These are phyloP conservation scores for Harmothoe impar DNA, from an alignment of 2,888 invertebrate genomes.

Conservation along the genomic window DNA sequence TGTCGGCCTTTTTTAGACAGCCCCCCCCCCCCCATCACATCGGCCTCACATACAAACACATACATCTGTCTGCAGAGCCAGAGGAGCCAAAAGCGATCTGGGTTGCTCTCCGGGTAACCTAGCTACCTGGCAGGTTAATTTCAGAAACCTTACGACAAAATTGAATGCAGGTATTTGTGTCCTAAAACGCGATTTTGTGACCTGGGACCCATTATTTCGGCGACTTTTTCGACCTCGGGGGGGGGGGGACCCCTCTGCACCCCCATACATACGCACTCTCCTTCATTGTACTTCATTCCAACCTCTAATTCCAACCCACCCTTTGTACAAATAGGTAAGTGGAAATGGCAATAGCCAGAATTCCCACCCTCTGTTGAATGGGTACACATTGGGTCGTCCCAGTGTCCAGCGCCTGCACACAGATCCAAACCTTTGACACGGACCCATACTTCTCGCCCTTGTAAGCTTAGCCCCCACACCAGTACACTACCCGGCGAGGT, in stretches of 20 bases:
- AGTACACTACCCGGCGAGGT: neutral
- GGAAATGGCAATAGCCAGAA: slow-evolving; percentile 6
- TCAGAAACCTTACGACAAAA: neutral
- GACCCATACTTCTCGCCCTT: neutral
- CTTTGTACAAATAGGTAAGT: neutral
- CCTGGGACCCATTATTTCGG: too few species aligned
- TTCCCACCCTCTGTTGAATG: neutral
- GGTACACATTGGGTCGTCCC: neutral
- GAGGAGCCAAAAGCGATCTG: too few species aligned
- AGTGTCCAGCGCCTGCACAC: neutral
- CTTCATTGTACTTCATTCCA: neutral
- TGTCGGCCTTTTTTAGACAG: too few species aligned
- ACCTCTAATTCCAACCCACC: neutral
- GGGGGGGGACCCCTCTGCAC: too few species aligned
- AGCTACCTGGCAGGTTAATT: neutral
- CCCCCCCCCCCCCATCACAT: too few species aligned
- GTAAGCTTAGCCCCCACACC: neutral
- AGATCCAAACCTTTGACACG: neutral
- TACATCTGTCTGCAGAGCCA: neutral
- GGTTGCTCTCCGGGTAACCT: neutral
- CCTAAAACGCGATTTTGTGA: too few species aligned
- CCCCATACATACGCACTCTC: too few species aligned
- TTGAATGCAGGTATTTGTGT: too few species aligned
- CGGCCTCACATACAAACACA: neutral
- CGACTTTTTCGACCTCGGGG: too few species aligned